Base-by-base conservation (phyloP, 2,113 vertebrate genomes). In the Hyaena hyaena region DNA sequence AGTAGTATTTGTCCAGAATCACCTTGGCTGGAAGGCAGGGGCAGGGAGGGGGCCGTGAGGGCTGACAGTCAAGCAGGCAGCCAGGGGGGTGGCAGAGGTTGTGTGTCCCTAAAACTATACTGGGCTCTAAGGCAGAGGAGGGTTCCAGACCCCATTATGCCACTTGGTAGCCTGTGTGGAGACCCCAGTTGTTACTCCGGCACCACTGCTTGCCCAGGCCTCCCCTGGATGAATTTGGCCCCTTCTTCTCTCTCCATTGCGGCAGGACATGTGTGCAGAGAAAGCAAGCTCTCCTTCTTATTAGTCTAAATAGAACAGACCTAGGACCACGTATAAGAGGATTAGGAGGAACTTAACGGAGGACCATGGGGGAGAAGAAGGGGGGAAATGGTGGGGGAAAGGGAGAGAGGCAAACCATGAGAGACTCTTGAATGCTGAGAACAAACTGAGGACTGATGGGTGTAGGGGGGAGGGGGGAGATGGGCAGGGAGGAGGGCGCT, bases 1-100 rank as follows among this genome's bases (percentile, higher is more conserved):
- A 99, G 98, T 99, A 99, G 95, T 99, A 98, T 89, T 98, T 98
- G 19, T 99, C 98, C 98, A 99, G 97, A 80, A 98, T 94, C 35
- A 98, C 43, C 97, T 99, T 99, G 95, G 99, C 99, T 99, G 4
- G 23, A 69, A 96, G 76, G 24, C 66, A 96, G 92, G 45, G 9
- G 17, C 35, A 61, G 33, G 77, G 45, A 84, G 21, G 6, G 58
- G 33, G 33, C 17, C 58, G 21, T 82, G 82, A 50, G n/a, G 84
- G 14, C 39, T 55, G 53, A 76, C 12, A 24, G 33, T 83, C 55
- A 82, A 14, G 68, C 11, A 65, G 68, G 65, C 19, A 17, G 71
- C 28, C 35, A 0, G 2, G 39, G 35, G 7, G 35, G 2, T 31
- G 39, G 55, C 65, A 19, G 48, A 91, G 65, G 43, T 12, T 58